Percentiles rank a stretch among this genome's conserved stretches.
These are phyloP conservation scores for Monoplex corrugatus DNA, from an alignment of 2,888 invertebrate genomes.

Conservation along the genomic window DNA sequence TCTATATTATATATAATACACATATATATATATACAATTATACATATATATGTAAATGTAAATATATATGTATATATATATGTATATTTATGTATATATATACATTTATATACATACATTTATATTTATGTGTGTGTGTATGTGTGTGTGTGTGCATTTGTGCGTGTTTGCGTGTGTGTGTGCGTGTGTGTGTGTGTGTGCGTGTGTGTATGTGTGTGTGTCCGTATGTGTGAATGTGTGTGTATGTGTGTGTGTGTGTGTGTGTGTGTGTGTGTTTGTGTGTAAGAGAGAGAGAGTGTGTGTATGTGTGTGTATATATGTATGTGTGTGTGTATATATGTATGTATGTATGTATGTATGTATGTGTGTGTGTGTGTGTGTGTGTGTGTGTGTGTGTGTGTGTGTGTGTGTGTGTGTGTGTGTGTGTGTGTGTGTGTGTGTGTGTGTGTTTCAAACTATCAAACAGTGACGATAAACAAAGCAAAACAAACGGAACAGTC, in stretches of 20 bases:
- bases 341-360: neutral
- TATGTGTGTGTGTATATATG: neutral
- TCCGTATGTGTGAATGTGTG: neutral
- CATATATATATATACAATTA: no score
- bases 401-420: neutral
- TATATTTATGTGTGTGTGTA: neutral
- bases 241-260: neutral
- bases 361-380: neutral
- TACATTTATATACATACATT: neutral
- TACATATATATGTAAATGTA: no score
- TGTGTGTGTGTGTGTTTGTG: neutral
- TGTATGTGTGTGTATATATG: neutral
- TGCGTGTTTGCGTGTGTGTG: neutral
- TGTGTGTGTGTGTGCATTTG: neutral
- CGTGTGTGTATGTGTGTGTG: neutral
- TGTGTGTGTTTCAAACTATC: neutral
- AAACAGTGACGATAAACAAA: no score
- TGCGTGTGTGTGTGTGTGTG: neutral
- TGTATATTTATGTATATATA: neutral
- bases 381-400: neutral
- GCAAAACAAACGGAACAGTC: no score
- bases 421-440: neutral
- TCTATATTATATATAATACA: no score
- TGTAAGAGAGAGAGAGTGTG: neutral
- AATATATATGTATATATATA: neutral